Percentiles rank a stretch among this genome's conserved stretches.
Conservation (phyloP, 92 coral and sea anemone species). For the Phenganax stokvisi region DNA sequence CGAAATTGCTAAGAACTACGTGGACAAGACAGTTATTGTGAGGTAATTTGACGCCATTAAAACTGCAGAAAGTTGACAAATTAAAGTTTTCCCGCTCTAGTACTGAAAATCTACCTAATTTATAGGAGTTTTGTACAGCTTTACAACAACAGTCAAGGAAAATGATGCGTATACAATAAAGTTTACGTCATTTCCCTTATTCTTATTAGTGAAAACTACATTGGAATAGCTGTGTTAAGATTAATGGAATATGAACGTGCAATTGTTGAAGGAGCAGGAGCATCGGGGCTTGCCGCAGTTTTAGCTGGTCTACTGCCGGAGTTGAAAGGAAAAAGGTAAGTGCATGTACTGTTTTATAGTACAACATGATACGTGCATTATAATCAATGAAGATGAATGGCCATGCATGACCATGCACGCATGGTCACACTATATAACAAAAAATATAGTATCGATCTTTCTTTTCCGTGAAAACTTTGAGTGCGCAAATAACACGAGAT, state of each 20-base stretch:
- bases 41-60: constrained; percentile 37
- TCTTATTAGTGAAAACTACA: constrained; percentile 61
- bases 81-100: no score
- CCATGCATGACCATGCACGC: no score
- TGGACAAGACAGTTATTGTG: constrained; percentile 72
- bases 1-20: constrained; percentile 53
- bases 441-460: not conserved
- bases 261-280: constrained; percentile 71
- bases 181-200: not conserved
- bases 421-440: no score
- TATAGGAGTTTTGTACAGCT: no score
- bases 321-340: constrained; percentile 74
- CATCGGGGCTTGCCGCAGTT: constrained; percentile 71
- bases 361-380: no score
- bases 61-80: not conserved
- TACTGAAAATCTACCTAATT: no score
- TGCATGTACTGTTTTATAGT: no score
- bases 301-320: constrained; percentile 89
- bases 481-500: not conserved
- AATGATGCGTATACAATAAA: not conserved
- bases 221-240: constrained; percentile 69
- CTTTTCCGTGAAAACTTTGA: not conserved
- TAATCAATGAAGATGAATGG: no score
- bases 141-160: no score
- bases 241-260: constrained; percentile 62